Percentiles rank a stretch among this genome's conserved stretches.
Evolutionary conservation across 35 echinoderm and acorn worm species (phyloP).

Genomic region (Patiria miniata): DNA sequence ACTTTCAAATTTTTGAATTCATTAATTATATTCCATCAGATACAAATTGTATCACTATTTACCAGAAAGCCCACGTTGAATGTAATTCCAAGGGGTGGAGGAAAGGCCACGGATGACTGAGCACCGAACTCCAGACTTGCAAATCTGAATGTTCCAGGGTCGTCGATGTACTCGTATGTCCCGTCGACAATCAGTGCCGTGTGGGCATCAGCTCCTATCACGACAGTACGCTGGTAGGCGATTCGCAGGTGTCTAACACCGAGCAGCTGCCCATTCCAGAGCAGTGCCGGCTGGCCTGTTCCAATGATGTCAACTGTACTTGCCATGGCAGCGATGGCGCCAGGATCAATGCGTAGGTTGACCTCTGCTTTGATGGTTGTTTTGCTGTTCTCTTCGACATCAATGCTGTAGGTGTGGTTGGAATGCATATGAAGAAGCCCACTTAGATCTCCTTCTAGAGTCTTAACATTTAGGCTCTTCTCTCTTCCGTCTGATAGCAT

Average conservation of each 20-base stretch:
- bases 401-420: conserved; percentile 69
- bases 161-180: conserved; percentile 58
- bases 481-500: conserved; percentile 30
- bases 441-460: conserved; percentile 70
- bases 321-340: conserved; percentile 69
- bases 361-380: conserved; percentile 75
- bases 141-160: conserved; percentile 92
- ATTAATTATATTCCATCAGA: background rate
- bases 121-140: conserved; percentile 86
- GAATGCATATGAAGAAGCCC: conserved; percentile 77
- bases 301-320: conserved; percentile 85
- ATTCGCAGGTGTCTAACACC: conserved; percentile 79
- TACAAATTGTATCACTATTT: background rate
- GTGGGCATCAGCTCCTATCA: conserved; percentile 70
- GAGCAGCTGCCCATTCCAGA: conserved; percentile 81
- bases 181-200: conserved; percentile 77
- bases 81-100: conserved; percentile 77
- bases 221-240: conserved; percentile 51
- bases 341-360: conserved; percentile 77
- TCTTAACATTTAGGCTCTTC: conserved; percentile 40
- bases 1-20: too few relatives aligned
- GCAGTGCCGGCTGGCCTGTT: conserved; percentile 62
- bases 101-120: conserved; percentile 66
- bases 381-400: conserved; percentile 63
- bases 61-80: conserved; percentile 87